Conservation (phyloP, 2,888 invertebrate genomes). For the Phyllotreta striolata region DNA sequence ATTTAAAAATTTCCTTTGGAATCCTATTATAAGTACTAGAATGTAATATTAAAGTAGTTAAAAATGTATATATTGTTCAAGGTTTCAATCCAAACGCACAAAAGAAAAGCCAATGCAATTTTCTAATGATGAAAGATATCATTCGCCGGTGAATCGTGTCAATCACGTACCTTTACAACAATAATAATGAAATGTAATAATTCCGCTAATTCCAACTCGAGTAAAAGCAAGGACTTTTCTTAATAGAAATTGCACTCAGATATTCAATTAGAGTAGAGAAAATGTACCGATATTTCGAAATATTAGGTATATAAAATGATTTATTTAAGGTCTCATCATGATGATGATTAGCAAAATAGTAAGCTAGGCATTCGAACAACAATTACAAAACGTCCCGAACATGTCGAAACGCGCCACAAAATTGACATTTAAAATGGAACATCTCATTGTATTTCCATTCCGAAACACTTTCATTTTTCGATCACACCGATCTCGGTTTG, state of each 20-base stretch:
- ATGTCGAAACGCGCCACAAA: conserved; percentile 36
- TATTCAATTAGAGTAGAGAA: conserved; percentile 24
- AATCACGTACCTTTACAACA: conserved; percentile 27
- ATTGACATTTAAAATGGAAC: conserved; percentile 46
- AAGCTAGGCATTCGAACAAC: too few relatives aligned
- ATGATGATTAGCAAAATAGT: too few relatives aligned
- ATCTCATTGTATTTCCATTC: conserved; percentile 38
- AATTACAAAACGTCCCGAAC: too few relatives aligned
- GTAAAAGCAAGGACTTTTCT: conserved; percentile 33
- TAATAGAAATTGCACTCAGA: conserved; percentile 22
- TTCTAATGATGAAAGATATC: conserved; percentile 32
- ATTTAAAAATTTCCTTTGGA: too few relatives aligned
- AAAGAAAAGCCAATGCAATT: conserved; percentile 35
- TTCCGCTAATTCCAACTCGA: conserved; percentile 23
- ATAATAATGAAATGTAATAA: conserved; percentile 31
- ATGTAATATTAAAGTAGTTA: too few relatives aligned
- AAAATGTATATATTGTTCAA: too few relatives aligned
- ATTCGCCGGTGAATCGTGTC: conserved; percentile 30
- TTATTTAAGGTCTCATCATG: too few relatives aligned
- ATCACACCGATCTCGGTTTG: conserved; percentile 35
- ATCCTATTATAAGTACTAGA: too few relatives aligned
- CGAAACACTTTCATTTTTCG: conserved; percentile 39
- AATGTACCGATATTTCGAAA: conserved; percentile 4
- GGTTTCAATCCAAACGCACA: conserved; percentile 30
- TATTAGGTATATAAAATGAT: too few relatives aligned